Base-by-base conservation (phyloP, 2,888 invertebrate species). In the Metallyticus violacea region DNA sequence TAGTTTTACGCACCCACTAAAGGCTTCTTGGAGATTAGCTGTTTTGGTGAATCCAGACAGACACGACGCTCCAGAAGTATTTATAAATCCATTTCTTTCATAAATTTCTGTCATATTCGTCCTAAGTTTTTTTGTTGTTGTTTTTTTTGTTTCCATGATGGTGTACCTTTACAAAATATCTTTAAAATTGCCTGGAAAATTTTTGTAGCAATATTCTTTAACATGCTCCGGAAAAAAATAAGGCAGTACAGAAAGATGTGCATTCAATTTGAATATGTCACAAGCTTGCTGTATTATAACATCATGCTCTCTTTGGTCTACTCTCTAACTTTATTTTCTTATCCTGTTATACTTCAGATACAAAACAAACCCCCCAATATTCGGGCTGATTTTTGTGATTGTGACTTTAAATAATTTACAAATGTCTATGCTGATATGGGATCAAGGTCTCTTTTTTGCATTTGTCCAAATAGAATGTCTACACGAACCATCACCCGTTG, bases 401-500 rank as follows among this genome's bases (percentile, higher is more conserved):
- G 84, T 85, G 9, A 7, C 7, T 86, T 89, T 83, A 82, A 89
- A 87, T 77, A 76, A 82, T 25, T 84, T 9, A 89, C 85, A 76
- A 85, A 26, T 15, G 87, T 87, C 79, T 85, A 85, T 79, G 85
- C 62, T 77, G 83, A 76, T 81, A 28, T 84, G 79, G 62, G 29
- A 87, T 77, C 80, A n/a, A 82, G 83, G 29, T 85, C 27, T 27
- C 77, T 27, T 40, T 77, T 78, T 62, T 89, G 89, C 7, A 90
- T 85, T 81, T 89, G 87, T 79, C 88, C 88, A 79, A 86, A 89
- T n/a, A 89, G 88, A 7, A 89, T 87, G 83, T 90, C 89, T 1
- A 89, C 88, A 82, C 89, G 89, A n/a, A 89, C 89, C 89, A 90
- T 89, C 25, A 89, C 86, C 83, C 82, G 87, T 86, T 90, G 88